Percentiles rank a stretch among this genome's conserved stretches.
Conservation (phyloP, 2,113 vertebrate genomes). For the Solenodon paradoxus region DNA sequence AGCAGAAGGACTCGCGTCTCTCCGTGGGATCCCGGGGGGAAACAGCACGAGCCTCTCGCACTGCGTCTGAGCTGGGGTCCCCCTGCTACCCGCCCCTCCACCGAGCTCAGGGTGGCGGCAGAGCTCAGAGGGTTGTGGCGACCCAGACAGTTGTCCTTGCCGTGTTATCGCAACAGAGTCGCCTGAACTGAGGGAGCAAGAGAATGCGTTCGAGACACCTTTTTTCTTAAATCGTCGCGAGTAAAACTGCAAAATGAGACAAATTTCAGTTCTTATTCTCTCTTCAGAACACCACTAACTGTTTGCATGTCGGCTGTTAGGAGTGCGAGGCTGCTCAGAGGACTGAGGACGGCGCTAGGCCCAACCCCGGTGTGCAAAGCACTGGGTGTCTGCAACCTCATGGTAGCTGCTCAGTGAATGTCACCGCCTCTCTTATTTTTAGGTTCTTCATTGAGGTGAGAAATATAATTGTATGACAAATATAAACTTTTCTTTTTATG, state of each 20-base stretch:
- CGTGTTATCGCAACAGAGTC: neutral
- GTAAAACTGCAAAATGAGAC: neutral
- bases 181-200: neutral
- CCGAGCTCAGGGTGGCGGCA: neutral
- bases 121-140: neutral
- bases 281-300: neutral
- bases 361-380: accelerated
- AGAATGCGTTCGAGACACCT: neutral
- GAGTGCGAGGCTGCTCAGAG: too few species aligned
- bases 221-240: too few species aligned
- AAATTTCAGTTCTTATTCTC: neutral
- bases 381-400: neutral
- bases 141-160: neutral
- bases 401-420: neutral
- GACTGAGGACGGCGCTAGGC: neutral
- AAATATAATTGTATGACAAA: neutral
- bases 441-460: neutral
- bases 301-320: too few species aligned
- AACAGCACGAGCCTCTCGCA: too few species aligned
- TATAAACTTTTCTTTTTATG: neutral
- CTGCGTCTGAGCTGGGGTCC: too few species aligned
- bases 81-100: neutral
- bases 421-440: neutral
- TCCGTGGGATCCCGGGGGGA: too few species aligned
- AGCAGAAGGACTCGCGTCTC: too few species aligned